These are phyloP conservation scores for Aricia agestis DNA, from an alignment of 1,140 invertebrate genomes.

Conservation along the genomic window DNA sequence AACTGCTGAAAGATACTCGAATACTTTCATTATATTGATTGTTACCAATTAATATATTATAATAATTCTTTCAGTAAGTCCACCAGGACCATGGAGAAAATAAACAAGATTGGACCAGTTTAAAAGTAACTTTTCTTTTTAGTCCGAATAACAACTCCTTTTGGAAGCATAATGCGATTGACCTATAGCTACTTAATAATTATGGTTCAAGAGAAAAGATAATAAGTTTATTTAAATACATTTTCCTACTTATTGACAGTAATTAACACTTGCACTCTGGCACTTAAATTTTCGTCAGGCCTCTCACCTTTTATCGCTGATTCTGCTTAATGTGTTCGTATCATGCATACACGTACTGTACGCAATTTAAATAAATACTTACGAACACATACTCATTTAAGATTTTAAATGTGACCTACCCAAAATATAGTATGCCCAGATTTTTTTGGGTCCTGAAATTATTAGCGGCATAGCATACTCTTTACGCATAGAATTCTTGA, in stretches of 20 bases:
- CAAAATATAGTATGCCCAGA: background rate
- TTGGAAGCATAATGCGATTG: background rate
- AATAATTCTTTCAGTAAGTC: no score
- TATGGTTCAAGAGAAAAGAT: constrained; percentile 3
- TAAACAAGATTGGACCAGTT: background rate
- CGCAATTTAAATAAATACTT: background rate
- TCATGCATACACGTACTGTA: constrained; percentile 2
- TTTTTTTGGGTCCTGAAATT: no score
- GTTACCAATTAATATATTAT: no score
- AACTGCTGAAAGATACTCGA: no score
- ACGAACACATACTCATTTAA: background rate
- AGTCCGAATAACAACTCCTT: constrained; percentile 2
- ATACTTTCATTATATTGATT: no score
- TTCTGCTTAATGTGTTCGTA: constrained; percentile 8
- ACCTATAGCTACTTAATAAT: constrained; percentile 3
- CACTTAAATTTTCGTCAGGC: constrained; percentile 6
- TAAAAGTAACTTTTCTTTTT: background rate
- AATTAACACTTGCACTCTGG: constrained; percentile 11
- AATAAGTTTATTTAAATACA: constrained; percentile 17
- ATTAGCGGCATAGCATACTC: no score
- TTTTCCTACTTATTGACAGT: constrained; percentile 9
- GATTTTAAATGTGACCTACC: background rate
- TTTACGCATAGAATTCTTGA: no score
- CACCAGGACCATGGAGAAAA: no score
- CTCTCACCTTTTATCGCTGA: constrained; percentile 9